Evolutionary conservation across 2,888 invertebrate species (phyloP).

Genomic region (Autographa gamma): DNA sequence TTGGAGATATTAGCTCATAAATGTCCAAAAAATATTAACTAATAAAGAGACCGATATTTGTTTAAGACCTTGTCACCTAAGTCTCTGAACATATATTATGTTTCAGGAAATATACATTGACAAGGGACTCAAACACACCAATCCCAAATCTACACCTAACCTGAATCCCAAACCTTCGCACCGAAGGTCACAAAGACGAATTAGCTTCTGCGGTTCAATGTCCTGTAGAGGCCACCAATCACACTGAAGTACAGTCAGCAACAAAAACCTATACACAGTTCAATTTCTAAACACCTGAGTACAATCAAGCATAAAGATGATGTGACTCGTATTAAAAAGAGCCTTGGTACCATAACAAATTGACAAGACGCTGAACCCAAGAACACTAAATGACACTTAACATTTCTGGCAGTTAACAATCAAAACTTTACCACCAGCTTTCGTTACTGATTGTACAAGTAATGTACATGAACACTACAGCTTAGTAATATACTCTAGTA

Average conservation of each 20-base stretch:
- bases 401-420: background rate
- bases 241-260: slow-evolving; percentile 13
- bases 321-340: background rate
- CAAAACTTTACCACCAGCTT: too few relatives aligned
- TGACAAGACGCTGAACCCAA: background rate
- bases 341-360: too few relatives aligned
- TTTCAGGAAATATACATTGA: background rate
- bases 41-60: too few relatives aligned
- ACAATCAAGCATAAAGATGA: too few relatives aligned
- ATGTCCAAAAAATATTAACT: too few relatives aligned
- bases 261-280: background rate
- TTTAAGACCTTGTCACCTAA: too few relatives aligned
- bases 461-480: background rate
- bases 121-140: background rate
- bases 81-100: too few relatives aligned
- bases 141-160: background rate
- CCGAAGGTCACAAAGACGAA: slow-evolving; percentile 39
- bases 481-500: background rate
- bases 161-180: slow-evolving; percentile 20
- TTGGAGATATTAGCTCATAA: too few relatives aligned
- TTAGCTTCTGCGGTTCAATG: slow-evolving; percentile 49
- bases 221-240: slow-evolving; percentile 36
- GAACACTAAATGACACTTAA: background rate
- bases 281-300: background rate
- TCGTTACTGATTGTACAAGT: background rate